Base-by-base conservation (phyloP, 2,888 invertebrate species). In the Tetramorium bicarinatum region DNA sequence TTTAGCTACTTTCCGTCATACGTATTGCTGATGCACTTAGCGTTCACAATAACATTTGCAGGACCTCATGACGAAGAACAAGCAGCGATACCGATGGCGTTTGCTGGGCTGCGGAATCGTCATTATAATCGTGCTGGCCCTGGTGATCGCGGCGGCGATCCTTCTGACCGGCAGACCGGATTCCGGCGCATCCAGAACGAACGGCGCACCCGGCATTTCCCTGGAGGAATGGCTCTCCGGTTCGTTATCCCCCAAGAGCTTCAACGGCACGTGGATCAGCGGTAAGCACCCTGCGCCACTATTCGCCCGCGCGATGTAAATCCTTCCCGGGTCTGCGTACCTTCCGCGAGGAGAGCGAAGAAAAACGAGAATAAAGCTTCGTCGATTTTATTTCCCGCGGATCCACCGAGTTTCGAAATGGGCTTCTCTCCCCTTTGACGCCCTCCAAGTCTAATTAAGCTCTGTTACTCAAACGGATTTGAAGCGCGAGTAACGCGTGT, bases 221-320 rank as follows among this genome's bases (percentile, higher is more conserved):
- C 95, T 98, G 84, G 97, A 97, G 84, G 97, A 98, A 90, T 96
- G 98, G 89, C 96, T 98, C 25, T 95, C 95, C 54, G 97, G 97
- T 67, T 96, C 96, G 85, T 96, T 97, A 86, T 95, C 96, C 18
- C 96, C 97, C 0, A 95, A 96, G 84, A 95, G 96, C 61, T 98
- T 98, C 94, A 98, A 98, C 94, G 98, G 97, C 76, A 96, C 97
- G 67, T 98, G 98, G 98, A 95, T 97, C 82, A 96, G 97, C 94
- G 97, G 98, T 97, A 95, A 94, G 94, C 85, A 83, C 71, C 9
- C 25, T 64, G 29, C 66, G 29, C 61, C 52, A 66, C 66, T 64
- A 59, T 71, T 49, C 13, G 56, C 18, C 8, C 25, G 34, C 62
- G 7, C n/a, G n/a, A 29, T 44, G 41, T 52, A 54, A 47, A 66